Evolutionary conservation across 2,888 invertebrate species (phyloP), one percentile per base, ranked within the genome.

Genomic region (Athrips mouffetella): DNA sequence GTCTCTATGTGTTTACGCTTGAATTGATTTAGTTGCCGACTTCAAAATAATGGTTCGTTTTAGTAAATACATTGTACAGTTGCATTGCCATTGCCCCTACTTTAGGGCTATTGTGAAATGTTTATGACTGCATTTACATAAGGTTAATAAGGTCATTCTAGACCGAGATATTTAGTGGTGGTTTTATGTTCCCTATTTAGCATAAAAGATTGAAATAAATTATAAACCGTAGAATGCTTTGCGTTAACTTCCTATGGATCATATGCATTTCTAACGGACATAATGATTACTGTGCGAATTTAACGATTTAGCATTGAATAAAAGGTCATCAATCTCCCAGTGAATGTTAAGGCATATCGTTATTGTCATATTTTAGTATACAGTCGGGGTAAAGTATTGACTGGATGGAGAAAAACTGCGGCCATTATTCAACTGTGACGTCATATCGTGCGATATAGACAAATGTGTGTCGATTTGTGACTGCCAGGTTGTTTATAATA

Each of bases 1-100:
- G 53, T 51, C 45, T 51, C 42, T 44, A 54, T 49, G 54, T 50
- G 57, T 55, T 55, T 52, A 50, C 30, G 39, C 16, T 27, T 25
- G 8, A 39, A 42, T 49, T 49, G 37, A 52, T 47, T 49, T 48
- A 39, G 21, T 30, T 21, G n/a, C 31, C 20, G 20, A 37, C 20
- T 37, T 37, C 11, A 37, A 37, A 37, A 6, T 23, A 11, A 6
- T 6, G 13, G 15, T 27, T 27, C 8, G 13, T 25, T 42, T 25
- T 18, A 18, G 29, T 18, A 27, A 29, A 18, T 16, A 21, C 44
- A 20, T 11, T 48, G 27, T 33, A 29, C 16, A 30, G 39, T 47
- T 46, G 10, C 16, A 15, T 46, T 16, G 5, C 2, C 6, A 15
- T 39, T 47, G 47, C 39, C 47, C 21, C 7, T 30, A 15, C 33